phyloP scores from a whole-genome alignment of 2,113 vertebrate species.

The Psittacara wagleri region DNA sequence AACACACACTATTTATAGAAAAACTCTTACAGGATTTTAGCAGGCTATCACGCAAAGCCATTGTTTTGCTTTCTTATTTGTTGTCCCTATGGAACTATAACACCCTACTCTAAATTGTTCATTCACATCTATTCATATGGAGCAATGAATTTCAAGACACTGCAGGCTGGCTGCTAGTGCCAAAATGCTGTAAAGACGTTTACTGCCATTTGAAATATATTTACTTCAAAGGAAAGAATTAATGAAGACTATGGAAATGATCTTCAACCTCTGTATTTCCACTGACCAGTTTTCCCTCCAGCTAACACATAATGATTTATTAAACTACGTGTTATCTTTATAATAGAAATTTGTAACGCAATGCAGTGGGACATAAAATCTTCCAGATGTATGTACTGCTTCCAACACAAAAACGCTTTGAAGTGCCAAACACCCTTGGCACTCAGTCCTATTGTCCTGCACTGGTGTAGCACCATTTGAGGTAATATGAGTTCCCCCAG shows the following conservation, averaged over 20 bases:
- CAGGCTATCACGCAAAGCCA: neutral
- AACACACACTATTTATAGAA: neutral
- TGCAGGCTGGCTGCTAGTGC: neutral
- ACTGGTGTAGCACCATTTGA: neutral
- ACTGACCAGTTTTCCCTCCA: neutral
- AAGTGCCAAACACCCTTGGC: neutral
- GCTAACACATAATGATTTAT: neutral
- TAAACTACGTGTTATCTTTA: neutral
- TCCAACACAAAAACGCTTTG: neutral
- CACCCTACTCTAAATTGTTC: neutral
- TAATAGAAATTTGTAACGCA: neutral
- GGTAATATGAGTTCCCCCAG: neutral
- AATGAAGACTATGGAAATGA: conserved; percentile 18
- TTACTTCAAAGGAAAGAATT: conserved; percentile 49
- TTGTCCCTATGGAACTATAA: neutral
- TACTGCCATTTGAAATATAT: neutral
- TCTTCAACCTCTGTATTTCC: neutral
- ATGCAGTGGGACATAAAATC: neutral
- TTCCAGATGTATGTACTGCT: neutral
- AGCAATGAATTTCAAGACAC: neutral
- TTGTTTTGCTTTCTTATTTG: neutral
- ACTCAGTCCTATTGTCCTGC: neutral
- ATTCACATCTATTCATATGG: neutral
- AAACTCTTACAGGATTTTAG: neutral
- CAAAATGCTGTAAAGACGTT: neutral